phyloP scores from a whole-genome alignment of 1,140 invertebrate species.

The Streblospio benedicti region DNA sequence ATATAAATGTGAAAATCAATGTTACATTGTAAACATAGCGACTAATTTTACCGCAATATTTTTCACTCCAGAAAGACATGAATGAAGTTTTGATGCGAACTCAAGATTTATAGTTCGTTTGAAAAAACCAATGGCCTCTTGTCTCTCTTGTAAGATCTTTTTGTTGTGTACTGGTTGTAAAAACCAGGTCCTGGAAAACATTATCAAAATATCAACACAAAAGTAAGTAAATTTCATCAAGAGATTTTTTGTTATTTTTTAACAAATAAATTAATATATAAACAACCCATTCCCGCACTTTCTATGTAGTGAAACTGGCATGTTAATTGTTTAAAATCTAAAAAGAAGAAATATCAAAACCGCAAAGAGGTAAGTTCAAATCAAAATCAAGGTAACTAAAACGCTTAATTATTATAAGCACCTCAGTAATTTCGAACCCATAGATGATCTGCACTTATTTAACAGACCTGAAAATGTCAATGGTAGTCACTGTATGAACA shows the following conservation, averaged over 20 bases:
- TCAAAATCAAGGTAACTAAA: not conserved
- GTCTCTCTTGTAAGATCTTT: slow-evolving; percentile 51
- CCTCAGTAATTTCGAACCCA: slow-evolving; percentile 49
- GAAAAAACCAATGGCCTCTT: slow-evolving; percentile 57
- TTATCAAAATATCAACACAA: too few relatives aligned
- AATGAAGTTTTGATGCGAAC: slow-evolving; percentile 51
- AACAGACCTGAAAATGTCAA: slow-evolving; percentile 51
- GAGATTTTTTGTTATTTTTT: too few relatives aligned
- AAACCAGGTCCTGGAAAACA: slow-evolving; percentile 49
- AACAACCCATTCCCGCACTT: too few relatives aligned
- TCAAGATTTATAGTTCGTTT: slow-evolving; percentile 52
- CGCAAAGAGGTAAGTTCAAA: not conserved
- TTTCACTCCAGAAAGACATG: slow-evolving; percentile 54
- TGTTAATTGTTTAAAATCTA: too few relatives aligned
- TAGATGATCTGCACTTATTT: slow-evolving; percentile 60
- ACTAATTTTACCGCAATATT: slow-evolving; percentile 35
- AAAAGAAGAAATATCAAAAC: too few relatives aligned
- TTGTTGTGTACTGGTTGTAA: slow-evolving; percentile 55
- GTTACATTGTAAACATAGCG: too few relatives aligned
- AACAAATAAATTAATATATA: too few relatives aligned
- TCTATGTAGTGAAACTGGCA: too few relatives aligned
- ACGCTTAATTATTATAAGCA: slow-evolving; percentile 20
- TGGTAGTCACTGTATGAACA: not conserved
- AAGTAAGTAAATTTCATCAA: too few relatives aligned
- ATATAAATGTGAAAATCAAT: too few relatives aligned